Evolutionary conservation across 2,797 vertebrate species (phyloP), one percentile per base, ranked within the genome.

Genomic region (Xyrichtys novacula): DNA sequence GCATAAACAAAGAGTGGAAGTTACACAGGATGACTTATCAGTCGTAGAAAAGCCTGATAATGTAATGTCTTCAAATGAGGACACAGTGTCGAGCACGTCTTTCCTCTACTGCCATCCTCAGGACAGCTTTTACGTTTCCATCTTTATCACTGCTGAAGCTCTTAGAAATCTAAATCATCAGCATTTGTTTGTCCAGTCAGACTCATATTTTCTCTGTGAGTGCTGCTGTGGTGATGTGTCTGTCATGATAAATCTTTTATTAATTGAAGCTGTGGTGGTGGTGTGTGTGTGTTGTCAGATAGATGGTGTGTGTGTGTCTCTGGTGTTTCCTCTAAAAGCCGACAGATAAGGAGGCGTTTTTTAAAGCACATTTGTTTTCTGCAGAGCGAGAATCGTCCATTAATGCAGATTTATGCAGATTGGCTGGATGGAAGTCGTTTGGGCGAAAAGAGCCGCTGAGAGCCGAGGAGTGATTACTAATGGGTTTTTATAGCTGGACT

Each of bases 381-480:
- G 72, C 26, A 49, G 66, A 69, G 69, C 48, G 69, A 82, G 74
- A 86, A 76, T 81, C 20, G 26, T 29, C 69, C 64, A 89, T 89
- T 85, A 84, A 88, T 88, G 85, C 76, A 88, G 84, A 89, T 88
- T 88, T 88, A 89, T 89, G 87, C 81, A 86, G 85, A 89, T 88
- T 85, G 81, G 84, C 76, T 81, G 74, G 73, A 85, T 83, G 71
- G 71, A 84, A 87, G 84, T 81, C 67, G 59, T 87, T 85, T 84
- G 81, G 83, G 82, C 61, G 55, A 82, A 85, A 86, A 86, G 83
- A 86, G 86, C 71, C 48, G 40, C 78, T 67, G 80, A 83, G 82
- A 85, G 83, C 76, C 67, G 72, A 87, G 75, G 75, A 85, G 79
- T 85, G 87, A 87, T 87, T 89, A 83, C 85, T 89, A 84, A 85